Conservation (phyloP, 2,797 vertebrate genomes). For the Sphenopsis melanotis region DNA sequence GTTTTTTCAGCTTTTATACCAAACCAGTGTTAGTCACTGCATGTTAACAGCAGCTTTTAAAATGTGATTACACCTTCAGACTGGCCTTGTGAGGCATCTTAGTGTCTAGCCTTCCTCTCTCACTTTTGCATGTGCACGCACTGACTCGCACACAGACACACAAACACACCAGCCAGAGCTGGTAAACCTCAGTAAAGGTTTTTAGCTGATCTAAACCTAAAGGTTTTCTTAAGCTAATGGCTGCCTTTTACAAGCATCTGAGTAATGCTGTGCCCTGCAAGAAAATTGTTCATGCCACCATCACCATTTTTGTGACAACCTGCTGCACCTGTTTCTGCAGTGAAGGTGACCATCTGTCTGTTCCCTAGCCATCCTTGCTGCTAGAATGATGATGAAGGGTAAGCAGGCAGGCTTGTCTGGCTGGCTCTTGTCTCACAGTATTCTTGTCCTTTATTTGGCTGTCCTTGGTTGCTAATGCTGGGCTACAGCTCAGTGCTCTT, state of each 20-base stretch:
- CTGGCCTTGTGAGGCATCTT: neutral
- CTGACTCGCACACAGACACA: too few species aligned
- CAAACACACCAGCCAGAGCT: neutral
- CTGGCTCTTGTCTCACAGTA: accelerated
- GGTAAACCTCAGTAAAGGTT: neutral
- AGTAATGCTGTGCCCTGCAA: neutral
- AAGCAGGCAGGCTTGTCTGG: neutral
- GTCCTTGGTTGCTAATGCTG: neutral
- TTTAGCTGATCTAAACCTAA: neutral
- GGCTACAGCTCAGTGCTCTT: neutral
- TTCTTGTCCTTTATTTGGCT: neutral
- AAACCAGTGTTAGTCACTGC: neutral
- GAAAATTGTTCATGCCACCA: neutral
- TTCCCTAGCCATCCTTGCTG: neutral
- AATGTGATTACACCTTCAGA: neutral
- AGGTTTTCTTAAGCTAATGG: neutral
- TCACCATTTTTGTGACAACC: neutral
- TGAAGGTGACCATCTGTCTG: neutral
- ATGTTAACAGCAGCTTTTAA: neutral
- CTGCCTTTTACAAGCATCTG: neutral
- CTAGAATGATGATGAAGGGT: neutral
- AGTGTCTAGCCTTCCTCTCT: neutral
- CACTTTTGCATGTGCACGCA: accelerated
- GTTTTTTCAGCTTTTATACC: neutral
- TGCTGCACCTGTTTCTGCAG: neutral